Base-by-base conservation (phyloP, 2,888 invertebrate genomes). In the Allophyes oxyacanthae region DNA sequence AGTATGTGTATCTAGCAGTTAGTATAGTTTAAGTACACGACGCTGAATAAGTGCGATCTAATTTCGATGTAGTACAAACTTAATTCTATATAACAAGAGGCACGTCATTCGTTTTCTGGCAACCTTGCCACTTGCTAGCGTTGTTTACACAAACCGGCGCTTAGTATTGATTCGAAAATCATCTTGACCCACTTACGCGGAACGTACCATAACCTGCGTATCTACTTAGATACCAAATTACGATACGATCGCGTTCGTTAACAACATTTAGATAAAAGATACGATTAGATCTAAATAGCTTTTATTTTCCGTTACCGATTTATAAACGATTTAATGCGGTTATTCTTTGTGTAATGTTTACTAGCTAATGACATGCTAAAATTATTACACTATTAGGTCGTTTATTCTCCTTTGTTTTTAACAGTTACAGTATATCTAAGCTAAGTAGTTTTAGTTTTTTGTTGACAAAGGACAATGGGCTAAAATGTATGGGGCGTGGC, bases 161-260 rank as follows among this genome's bases (percentile, higher is more conserved):
- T 67, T 66, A 69, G 79, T 83, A 85, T 85, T 81, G 85, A 85
- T 85, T 83, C 77, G 84, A 78, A 78, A 84, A 79, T 61, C 55
- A 60, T 74, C 75, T 74, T 77, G 77, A 77, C 75, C 77, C 30
- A 77, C 56, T 57, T 62, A 28, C 15, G 37, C 11, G n/a, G 43
- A 32, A 42, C 43, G 26, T 53, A 45, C 52, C 32, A 44, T 14
- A 42, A 28, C 30, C 4, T 20, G 37, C 46, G 32, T 69, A 64
- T 56, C 56, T 64, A 48, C 54, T 43, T 32, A 48, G 55, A 58
- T 50, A 65, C 51, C 20, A 49, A 30, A 38, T 40, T 25, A 54
- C 51, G 64, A 58, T 60, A 53, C 52, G 48, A 59, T 51, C 34
- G 33, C 48, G 41, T 67, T 62, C 43, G 38, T 51, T 63, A 51